A percentile compares a stretch with the other conserved stretches of the same genome.
Evolutionary conservation across 1,140 invertebrate species (phyloP).

Genomic region (Ylistrum balloti): DNA sequence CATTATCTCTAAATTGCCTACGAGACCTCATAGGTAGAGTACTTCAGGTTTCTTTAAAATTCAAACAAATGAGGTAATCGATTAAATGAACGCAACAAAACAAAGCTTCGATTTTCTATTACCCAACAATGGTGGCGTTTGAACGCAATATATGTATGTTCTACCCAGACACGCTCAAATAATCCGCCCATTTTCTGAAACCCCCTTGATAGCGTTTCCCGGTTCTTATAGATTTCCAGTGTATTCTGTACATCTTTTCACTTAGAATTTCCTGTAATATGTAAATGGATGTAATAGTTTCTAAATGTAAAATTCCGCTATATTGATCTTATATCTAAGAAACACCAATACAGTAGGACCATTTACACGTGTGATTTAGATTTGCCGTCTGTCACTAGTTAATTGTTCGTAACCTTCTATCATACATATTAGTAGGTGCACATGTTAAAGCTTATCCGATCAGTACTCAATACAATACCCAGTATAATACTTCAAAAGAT

Average conservation of each 20-base stretch:
- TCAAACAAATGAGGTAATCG: not conserved
- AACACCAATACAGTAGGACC: not conserved
- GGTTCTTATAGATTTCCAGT: too few species aligned
- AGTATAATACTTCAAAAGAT: not conserved
- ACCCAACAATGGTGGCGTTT: not conserved
- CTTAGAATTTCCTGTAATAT: too few species aligned
- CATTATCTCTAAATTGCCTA: not conserved
- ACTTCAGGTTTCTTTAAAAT: not conserved
- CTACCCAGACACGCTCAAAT: not conserved
- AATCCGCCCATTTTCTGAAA: too few species aligned
- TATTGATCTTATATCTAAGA: not conserved
- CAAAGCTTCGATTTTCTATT: constrained; percentile 8
- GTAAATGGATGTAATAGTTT: not conserved
- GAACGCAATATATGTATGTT: not conserved
- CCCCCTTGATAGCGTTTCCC: too few species aligned
- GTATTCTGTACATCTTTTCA: not conserved
- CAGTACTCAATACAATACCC: not conserved
- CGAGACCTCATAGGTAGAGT: not conserved
- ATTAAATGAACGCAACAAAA: constrained; percentile 8
- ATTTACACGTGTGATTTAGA: not conserved
- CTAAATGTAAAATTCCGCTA: not conserved
- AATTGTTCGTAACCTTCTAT: not conserved
- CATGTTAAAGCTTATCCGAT: not conserved
- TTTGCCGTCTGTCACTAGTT: not conserved
- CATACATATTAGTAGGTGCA: not conserved